Conservation (phyloP, 1,140 invertebrate genomes). For the Cotesia typhae region DNA sequence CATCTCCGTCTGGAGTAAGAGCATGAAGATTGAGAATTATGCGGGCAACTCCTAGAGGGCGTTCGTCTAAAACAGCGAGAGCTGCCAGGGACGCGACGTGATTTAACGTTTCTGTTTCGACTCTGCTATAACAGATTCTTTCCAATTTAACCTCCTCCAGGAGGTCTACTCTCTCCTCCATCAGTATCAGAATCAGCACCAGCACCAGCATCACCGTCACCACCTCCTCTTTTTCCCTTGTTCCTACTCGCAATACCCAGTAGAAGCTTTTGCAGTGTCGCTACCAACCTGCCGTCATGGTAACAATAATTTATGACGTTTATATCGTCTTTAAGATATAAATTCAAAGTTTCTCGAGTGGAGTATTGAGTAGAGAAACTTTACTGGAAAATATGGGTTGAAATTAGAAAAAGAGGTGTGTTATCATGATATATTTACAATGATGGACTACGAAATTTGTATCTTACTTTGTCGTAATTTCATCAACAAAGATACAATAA, state of each 20-base stretch:
- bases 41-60: constrained; percentile 19
- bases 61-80: constrained; percentile 33
- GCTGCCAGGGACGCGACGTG: constrained; percentile 43
- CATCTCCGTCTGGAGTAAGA: not conserved
- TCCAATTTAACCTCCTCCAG: no score
- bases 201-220: no score
- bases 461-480: no score
- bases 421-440: no score
- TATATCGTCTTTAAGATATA: constrained; percentile 61
- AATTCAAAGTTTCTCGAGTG: constrained; percentile 60
- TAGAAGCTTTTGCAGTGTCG: constrained; percentile 8
- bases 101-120: constrained; percentile 51
- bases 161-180: not conserved
- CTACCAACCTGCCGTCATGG: constrained; percentile 46
- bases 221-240: not conserved
- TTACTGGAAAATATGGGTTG: no score
- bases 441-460: no score
- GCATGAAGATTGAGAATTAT: constrained; percentile 17
- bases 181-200: not conserved
- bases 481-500: no score
- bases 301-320: constrained; percentile 61
- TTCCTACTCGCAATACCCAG: constrained; percentile 19
- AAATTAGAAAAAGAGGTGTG: no score
- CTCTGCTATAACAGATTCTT: constrained; percentile 11
- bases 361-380: constrained; percentile 41